These are phyloP conservation scores for Phortica variegata DNA, from an alignment of 1,140 invertebrate genomes.

Conservation along the genomic window DNA sequence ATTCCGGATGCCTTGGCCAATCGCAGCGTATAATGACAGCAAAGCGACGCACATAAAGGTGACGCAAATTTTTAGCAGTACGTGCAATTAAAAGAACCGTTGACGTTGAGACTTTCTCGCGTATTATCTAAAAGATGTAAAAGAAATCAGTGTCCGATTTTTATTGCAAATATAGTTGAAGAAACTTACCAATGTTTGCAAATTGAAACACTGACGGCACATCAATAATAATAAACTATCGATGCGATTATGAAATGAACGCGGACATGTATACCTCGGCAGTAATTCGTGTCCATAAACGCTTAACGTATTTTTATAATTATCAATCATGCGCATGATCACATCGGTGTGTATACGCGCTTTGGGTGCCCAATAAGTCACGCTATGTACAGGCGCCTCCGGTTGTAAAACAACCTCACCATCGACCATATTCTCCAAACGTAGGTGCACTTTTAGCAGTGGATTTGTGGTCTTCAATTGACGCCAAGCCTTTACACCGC, in stretches of 20 bases:
- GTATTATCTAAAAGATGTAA: conserved; percentile 63
- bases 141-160: too few relatives aligned
- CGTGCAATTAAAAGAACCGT: conserved; percentile 74
- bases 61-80: conserved; percentile 65
- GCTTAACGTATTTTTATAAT: conserved; percentile 62
- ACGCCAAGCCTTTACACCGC: conserved; percentile 59
- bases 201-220: conserved; percentile 63
- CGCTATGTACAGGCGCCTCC: conserved; percentile 66
- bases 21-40: conserved; percentile 71
- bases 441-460: conserved; percentile 62
- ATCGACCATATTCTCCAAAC: conserved; percentile 60
- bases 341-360: conserved; percentile 60
- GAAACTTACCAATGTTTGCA: conserved; percentile 65
- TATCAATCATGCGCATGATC: conserved; percentile 61
- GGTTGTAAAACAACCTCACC: conserved; percentile 62
- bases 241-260: conserved; percentile 66
- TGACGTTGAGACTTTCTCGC: conserved; percentile 77
- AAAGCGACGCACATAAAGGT: conserved; percentile 71
- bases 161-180: neutral
- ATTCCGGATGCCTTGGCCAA: conserved; percentile 68
- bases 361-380: conserved; percentile 68
- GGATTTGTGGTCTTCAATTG: conserved; percentile 62
- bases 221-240: conserved; percentile 67
- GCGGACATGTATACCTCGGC: conserved; percentile 63
- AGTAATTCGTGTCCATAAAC: conserved; percentile 67